Evolutionary conservation across 2,113 vertebrate genomes (phyloP), one percentile per base, ranked within the genome.

Genomic region (Stigmatopora argus): DNA sequence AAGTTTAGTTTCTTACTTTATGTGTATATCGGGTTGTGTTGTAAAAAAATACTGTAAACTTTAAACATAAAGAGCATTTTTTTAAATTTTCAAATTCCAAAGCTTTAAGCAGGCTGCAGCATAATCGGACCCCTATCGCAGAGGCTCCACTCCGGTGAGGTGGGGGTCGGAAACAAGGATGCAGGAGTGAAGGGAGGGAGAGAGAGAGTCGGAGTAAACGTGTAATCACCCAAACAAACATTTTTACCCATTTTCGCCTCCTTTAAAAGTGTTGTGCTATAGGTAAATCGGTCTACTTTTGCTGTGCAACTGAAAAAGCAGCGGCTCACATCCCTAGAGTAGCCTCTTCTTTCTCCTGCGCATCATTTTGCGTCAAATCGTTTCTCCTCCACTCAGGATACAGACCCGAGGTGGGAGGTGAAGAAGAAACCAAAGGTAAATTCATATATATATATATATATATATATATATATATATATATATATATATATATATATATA

Each of bases 161-260:
- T 10, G 10, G 48, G 14, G 53, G 45, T 21, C 57, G 26, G 12
- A 38, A 58, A 4, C n/a, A 14, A 26, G 53, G 15, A 60, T n/a
- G 23, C 13, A 7, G 4, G 41, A 45, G 52, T 35, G 1, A 35
- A 7, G 63, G 14, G 67, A 59, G 53, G 65, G 47, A 46, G 35
- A 31, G 71, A 53, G 65, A 49, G 66, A 38, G 53, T 41, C 53
- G 70, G 51, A 38, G 77, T 68, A 78, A 81, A 78, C 83, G 81
- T 82, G 79, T 82, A 85, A 84, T 86, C 87, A 82, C 80, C 80
- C 82, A 88, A 89, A 87, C 83, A 87, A 79, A 81, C 81, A 41
- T 74, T 83, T 83, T 87, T 78, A 73, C 72, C 80, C 80, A 69
- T 77, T 87, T 61, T 84, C 77, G 73, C 78, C 80, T 71, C 73